phyloP scores from a whole-genome alignment of 2,797 vertebrate species.

The Erithacus rubecula region DNA sequence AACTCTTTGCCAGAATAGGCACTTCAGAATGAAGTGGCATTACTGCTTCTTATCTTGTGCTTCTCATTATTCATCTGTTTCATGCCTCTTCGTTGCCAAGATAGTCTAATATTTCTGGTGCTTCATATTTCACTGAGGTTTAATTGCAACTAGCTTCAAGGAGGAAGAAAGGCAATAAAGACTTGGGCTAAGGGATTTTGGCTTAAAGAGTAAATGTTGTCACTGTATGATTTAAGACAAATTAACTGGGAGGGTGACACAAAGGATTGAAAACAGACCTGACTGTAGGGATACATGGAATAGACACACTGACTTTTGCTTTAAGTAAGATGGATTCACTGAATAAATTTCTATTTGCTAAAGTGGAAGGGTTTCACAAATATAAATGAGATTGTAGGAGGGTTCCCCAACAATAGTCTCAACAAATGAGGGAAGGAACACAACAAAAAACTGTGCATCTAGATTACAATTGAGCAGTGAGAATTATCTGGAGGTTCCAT shows the following conservation, averaged over 20 bases:
- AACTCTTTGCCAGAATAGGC: constrained; percentile 40
- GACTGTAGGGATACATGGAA: background rate
- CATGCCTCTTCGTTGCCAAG: constrained; percentile 32
- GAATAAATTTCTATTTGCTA: background rate
- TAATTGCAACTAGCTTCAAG: constrained; percentile 60
- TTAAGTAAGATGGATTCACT: background rate
- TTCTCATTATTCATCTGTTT: constrained; percentile 63
- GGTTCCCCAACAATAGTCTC: background rate
- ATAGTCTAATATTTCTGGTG: constrained; percentile 32
- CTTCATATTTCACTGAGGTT: constrained; percentile 51
- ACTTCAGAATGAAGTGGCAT: constrained; percentile 44
- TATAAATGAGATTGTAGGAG: background rate
- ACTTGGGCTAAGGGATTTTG: background rate
- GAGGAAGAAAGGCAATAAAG: background rate
- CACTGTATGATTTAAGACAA: background rate
- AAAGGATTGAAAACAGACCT: background rate
- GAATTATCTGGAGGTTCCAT: background rate
- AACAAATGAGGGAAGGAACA: background rate
- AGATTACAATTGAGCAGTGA: background rate
- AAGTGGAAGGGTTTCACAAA: background rate
- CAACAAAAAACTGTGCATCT: background rate
- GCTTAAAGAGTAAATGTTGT: background rate
- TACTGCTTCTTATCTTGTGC: constrained; percentile 63
- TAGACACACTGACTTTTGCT: background rate
- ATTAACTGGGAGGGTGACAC: background rate